Conservation (phyloP, 2,113 vertebrate genomes). For the Alethe diademata region DNA sequence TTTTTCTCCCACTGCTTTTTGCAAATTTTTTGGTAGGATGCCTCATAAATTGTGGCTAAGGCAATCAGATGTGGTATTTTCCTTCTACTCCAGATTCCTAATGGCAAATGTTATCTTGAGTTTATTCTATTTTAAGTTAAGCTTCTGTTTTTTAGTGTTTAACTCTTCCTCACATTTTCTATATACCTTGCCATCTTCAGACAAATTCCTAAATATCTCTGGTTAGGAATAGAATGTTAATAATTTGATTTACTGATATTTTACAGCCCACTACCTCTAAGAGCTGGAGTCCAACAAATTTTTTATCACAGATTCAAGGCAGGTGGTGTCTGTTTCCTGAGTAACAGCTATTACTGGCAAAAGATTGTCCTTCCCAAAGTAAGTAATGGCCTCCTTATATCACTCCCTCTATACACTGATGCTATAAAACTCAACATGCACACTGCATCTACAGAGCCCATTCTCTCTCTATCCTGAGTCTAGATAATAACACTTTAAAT, state of each 20-base stretch:
- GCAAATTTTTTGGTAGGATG: background rate
- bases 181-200: background rate
- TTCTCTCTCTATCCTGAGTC: background rate
- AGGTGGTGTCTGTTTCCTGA: constrained; percentile 41
- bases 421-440: constrained; percentile 35
- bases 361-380: constrained; percentile 47
- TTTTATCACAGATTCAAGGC: constrained; percentile 21
- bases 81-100: background rate
- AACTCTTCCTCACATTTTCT: background rate
- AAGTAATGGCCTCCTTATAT: constrained; percentile 48
- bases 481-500: constrained; percentile 41
- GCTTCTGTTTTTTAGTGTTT: background rate
- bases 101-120: background rate
- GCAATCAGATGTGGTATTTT: background rate
- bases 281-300: background rate
- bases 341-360: constrained; percentile 40
- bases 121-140: background rate
- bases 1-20: background rate
- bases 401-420: background rate
- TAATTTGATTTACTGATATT: constrained; percentile 1
- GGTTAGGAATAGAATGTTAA: background rate
- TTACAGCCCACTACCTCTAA: background rate
- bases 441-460: background rate
- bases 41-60: background rate
- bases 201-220: background rate